A percentile compares a stretch with the other conserved stretches of the same genome.
Evolutionary conservation across 2,113 vertebrate genomes (phyloP).

Genomic region (Mus spicilegus): DNA sequence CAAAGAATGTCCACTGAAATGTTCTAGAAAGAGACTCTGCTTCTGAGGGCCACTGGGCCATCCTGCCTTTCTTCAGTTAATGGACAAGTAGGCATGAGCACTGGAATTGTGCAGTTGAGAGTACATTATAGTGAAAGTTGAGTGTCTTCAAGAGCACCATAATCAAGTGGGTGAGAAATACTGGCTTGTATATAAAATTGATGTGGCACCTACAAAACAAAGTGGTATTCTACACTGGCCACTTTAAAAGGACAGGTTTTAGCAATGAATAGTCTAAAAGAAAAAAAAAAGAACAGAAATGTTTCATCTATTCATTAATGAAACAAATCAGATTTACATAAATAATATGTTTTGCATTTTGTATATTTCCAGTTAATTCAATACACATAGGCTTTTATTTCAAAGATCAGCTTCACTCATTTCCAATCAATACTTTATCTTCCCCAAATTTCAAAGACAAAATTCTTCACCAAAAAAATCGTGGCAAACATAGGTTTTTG

Average conservation of each 20-base stretch:
- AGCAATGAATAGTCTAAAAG: neutral
- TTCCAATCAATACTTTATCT: neutral
- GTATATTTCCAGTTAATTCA: neutral
- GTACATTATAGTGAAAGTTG: neutral
- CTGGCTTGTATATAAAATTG: constrained; percentile 2
- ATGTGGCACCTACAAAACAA: neutral
- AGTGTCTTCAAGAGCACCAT: neutral
- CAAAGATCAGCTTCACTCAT: neutral
- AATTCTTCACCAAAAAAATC: neutral
- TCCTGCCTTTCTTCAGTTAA: neutral
- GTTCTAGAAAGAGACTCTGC: neutral
- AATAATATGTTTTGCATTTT: neutral
- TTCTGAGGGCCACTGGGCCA: neutral
- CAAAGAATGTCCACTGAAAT: neutral
- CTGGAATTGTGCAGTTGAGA: neutral
- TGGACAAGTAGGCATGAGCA: neutral
- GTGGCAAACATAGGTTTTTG: neutral
- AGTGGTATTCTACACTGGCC: neutral
- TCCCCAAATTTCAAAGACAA: neutral
- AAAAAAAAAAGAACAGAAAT: constrained; percentile 32
- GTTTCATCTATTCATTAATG: neutral
- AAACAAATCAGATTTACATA: neutral
- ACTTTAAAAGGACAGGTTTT: neutral
- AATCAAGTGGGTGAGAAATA: neutral
- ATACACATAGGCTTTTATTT: neutral